Evolutionary conservation across 2,797 vertebrate species (phyloP), one percentile per base, ranked within the genome.

Genomic region (Bovichtus variegatus): DNA sequence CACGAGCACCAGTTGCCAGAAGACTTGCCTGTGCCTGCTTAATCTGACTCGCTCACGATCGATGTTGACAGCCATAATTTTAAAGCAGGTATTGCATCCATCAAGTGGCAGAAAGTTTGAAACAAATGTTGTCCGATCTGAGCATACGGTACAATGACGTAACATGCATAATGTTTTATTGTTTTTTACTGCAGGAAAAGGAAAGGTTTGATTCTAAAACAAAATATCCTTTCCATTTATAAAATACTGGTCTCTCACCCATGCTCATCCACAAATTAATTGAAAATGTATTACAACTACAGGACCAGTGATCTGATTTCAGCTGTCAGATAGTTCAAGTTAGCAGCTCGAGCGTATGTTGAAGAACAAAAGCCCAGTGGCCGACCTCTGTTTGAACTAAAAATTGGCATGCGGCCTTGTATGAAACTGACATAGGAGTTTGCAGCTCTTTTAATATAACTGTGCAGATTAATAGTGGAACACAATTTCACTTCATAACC

Each of bases 21-120:
- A 58, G 65, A 86, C 90, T 60, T 87, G 90, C 44, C 83, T 79
- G 76, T 82, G 80, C 90, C 72, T 89, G 90, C 62, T 76, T 67
- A 70, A 79, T 75, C 67, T 69, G 49, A 68, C 18, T 46, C 49
- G 18, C 65, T 66, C 21, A 36, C 60, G 71, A 57, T 55, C 3
- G 1, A 41, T 71, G 80, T 43, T 76, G 57, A 76, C 50, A 59
- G 27, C 34, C 36, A 47, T 11, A n/a, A 60, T 65, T 3, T 16
- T 53, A 63, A 65, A 83, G 31, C 29, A 53, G 73, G 50, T 34
- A 38, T 57, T 76, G 54, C 71, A 62, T 77, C 51, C 57, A 65
- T 68, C 54, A 83, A 54, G 16, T 47, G 64, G 36, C 50, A 60
- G 2, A 60, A 9, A 25, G 31, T 21, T 69, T 27, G 19, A 67